phyloP scores from a whole-genome alignment of 2,888 invertebrate genomes.

The Zaprionus lineosus region DNA sequence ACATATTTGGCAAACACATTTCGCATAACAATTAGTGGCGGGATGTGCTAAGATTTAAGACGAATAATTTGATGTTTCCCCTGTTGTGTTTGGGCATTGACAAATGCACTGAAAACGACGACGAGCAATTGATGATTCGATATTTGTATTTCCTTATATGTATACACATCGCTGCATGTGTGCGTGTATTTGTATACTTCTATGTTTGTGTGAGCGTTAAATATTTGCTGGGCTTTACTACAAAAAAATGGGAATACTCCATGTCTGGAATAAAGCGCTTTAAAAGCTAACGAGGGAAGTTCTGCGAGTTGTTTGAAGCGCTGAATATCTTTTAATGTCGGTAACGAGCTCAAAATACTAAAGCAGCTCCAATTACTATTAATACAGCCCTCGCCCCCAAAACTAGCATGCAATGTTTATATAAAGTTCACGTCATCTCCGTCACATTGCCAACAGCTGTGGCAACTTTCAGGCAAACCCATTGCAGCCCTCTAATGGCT shows the following conservation, averaged over 20 bases:
- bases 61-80: constrained; percentile 2
- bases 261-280: not conserved
- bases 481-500: constrained; percentile 28
- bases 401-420: constrained; percentile 50
- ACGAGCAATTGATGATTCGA: constrained; percentile 42
- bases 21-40: constrained; percentile 65
- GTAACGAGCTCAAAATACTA: not conserved
- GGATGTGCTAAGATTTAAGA: constrained; percentile 32
- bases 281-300: not conserved
- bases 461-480: constrained; percentile 48
- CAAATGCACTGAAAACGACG: constrained; percentile 52
- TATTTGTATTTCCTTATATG: constrained; percentile 20
- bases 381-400: constrained; percentile 24
- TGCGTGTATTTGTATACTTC: not conserved
- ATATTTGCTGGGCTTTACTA: constrained; percentile 69
- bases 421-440: constrained; percentile 58
- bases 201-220: constrained; percentile 42
- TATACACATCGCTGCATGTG: not conserved
- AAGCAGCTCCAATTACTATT: not conserved
- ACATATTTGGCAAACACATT: constrained; percentile 54
- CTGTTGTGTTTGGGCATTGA: constrained; percentile 41
- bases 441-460: constrained; percentile 76
- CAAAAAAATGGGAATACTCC: constrained; percentile 41
- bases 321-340: not conserved
- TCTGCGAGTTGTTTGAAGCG: no score